A percentile compares a stretch with the other conserved stretches of the same genome.
Conservation (phyloP, 2,888 invertebrate species). For the Morinoia aosen region DNA sequence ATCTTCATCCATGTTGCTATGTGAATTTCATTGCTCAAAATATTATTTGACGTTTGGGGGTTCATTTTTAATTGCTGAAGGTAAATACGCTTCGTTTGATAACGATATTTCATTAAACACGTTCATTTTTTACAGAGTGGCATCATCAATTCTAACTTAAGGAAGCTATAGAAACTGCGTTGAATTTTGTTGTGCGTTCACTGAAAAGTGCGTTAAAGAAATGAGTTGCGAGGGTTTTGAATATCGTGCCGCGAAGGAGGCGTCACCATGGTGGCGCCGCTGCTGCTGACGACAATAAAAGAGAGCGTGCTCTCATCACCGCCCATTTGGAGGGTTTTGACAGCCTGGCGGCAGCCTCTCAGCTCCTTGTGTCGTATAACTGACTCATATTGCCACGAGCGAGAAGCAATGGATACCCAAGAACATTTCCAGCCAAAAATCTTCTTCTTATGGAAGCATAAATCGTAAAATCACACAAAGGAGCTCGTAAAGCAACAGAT, state of each 20-base stretch:
- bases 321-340: conserved; percentile 2
- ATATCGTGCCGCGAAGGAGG: neutral
- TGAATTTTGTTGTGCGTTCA: neutral
- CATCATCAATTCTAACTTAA: too few relatives aligned
- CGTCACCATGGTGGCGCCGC: neutral
- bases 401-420: conserved; percentile 17
- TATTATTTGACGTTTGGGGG: too few relatives aligned
- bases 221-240: neutral
- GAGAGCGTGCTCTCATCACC: neutral
- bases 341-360: neutral
- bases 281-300: neutral
- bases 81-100: too few relatives aligned
- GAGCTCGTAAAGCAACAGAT: conserved; percentile 46
- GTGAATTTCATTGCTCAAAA: too few relatives aligned
- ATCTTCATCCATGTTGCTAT: too few relatives aligned
- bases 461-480: conserved; percentile 50
- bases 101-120: too few relatives aligned
- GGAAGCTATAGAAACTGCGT: neutral
- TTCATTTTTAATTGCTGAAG: too few relatives aligned
- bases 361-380: neutral
- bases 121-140: too few relatives aligned
- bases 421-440: conserved; percentile 20
- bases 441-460: conserved; percentile 42
- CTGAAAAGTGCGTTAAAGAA: neutral
- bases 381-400: conserved; percentile 18